Base-by-base conservation (phyloP, 2,113 vertebrate species). In the Cardinalis cardinalis region DNA sequence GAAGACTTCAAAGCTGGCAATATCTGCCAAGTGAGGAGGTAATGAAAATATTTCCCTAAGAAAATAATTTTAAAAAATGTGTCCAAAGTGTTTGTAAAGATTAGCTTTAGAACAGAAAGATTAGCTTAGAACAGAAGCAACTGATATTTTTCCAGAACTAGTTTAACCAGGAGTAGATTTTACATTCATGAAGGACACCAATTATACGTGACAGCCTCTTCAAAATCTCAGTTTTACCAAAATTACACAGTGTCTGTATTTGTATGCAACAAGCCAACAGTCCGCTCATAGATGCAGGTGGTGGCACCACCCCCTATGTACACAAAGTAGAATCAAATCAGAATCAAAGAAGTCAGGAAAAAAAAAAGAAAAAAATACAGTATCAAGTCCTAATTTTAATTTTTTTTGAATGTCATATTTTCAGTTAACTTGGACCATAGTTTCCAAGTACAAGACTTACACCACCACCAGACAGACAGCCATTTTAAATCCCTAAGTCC, bases 91-190 rank as follows among this genome's bases (percentile, higher is more conserved):
- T 55, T 63, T 86, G n/a, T 49, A 84, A 81, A 77, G 10, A 66
- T 64, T 21, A 78, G 17, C 9, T n/a, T n/a, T n/a, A n/a, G n/a
- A n/a, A n/a, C n/a, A n/a, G n/a, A n/a, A n/a, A n/a, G n/a, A n/a
- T n/a, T n/a, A n/a, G n/a, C n/a, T n/a, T n/a, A n/a, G n/a, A 94
- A 81, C 7, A 83, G n/a, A 87, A 91, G 19, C 31, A 89, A 92
- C 10, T 74, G 63, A 55, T 46, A 6, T 41, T 21, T 76, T 92
- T 76, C 55, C 11, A 73, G 34, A 76, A 49, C 8, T 24, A 61
- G 24, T 44, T 89, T 46, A 64, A 43, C 56, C 32, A 69, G 70
- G 13, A 65, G 34, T 20, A 76, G 12, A 55, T 83, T 79, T 68
- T n/a, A 63, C 14, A 75, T 79, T 60, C 66, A 65, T 9, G 12